Conservation (phyloP, 2,113 vertebrate species). For the Perca fluviatilis region DNA sequence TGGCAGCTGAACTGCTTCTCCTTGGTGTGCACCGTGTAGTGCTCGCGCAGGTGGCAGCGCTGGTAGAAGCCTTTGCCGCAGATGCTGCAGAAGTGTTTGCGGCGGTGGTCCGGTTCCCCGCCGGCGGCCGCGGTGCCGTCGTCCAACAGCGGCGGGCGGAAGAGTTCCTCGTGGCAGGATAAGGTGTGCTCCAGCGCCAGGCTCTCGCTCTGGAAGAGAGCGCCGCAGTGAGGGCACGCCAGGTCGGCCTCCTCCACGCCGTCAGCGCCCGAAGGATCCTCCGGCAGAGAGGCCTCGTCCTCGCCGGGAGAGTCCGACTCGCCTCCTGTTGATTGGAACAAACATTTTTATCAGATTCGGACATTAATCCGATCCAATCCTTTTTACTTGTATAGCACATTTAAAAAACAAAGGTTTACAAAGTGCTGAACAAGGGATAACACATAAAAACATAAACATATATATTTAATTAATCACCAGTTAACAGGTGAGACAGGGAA, state of each 20-base stretch:
- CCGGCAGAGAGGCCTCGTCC: slow-evolving; percentile 85
- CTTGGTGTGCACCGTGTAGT: slow-evolving; percentile 99
- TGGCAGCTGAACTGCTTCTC: slow-evolving; percentile 99
- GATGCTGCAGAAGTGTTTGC: slow-evolving; percentile 97
- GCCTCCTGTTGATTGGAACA: slow-evolving; percentile 77
- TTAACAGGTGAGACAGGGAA: too few species aligned
- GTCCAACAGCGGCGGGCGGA: slow-evolving; percentile 88
- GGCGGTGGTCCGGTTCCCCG: slow-evolving; percentile 91
- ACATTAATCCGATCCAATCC: too few species aligned
- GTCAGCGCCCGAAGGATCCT: slow-evolving; percentile 85
- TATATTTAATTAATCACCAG: too few species aligned
- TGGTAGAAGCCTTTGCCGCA: slow-evolving; percentile 99
- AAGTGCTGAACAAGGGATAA: too few species aligned
- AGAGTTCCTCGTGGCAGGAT: slow-evolving; percentile 91
- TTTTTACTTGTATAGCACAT: too few species aligned
- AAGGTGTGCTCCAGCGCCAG: slow-evolving; percentile 93
- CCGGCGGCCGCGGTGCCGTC: slow-evolving; percentile 71
- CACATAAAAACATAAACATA: too few species aligned
- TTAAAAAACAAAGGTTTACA: too few species aligned
- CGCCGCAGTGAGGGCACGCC: slow-evolving; percentile 92
- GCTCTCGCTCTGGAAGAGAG: slow-evolving; percentile 92
- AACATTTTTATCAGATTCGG: too few species aligned
- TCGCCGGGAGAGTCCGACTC: slow-evolving; percentile 91
- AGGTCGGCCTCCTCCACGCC: slow-evolving; percentile 88
- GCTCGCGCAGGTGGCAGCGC: slow-evolving; percentile 98